Evolutionary conservation across 2,888 invertebrate species (phyloP).

Genomic region (Callyntrura guangdongensis): DNA sequence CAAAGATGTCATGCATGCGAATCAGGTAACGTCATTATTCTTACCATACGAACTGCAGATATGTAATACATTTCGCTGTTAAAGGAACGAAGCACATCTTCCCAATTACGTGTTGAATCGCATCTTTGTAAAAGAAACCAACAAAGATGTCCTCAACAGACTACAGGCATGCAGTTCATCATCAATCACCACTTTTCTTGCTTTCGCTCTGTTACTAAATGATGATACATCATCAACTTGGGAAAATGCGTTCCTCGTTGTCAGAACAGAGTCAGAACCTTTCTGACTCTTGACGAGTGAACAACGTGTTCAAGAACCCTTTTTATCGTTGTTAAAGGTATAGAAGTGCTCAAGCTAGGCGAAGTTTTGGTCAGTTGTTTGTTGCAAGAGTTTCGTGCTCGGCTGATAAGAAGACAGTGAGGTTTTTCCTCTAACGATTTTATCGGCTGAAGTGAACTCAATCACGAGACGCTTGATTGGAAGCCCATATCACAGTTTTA

Average conservation of each 20-base stretch:
- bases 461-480: conserved; percentile 16
- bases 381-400: neutral
- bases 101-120: conserved; percentile 36
- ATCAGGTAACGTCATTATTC: neutral
- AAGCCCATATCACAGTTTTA: neutral
- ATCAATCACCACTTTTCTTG: conserved; percentile 58
- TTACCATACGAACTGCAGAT: neutral
- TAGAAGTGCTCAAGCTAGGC: neutral
- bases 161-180: conserved; percentile 44
- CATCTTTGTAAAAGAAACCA: conserved; percentile 54
- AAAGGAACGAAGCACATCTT: conserved; percentile 32
- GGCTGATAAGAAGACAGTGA: neutral
- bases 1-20: conserved; percentile 1
- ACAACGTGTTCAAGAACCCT: conserved; percentile 55
- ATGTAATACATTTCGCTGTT: neutral
- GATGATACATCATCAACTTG: conserved; percentile 33
- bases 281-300: conserved; percentile 71
- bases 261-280: conserved; percentile 71
- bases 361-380: neutral
- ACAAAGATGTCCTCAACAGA: conserved; percentile 58
- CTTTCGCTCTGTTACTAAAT: conserved; percentile 49
- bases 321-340: neutral
- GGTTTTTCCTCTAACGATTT: neutral
- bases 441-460: conserved; percentile 19
- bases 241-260: conserved; percentile 48